phyloP scores from a whole-genome alignment of 2,113 vertebrate species.

The Sinocyclocheilus anophthalmus region DNA sequence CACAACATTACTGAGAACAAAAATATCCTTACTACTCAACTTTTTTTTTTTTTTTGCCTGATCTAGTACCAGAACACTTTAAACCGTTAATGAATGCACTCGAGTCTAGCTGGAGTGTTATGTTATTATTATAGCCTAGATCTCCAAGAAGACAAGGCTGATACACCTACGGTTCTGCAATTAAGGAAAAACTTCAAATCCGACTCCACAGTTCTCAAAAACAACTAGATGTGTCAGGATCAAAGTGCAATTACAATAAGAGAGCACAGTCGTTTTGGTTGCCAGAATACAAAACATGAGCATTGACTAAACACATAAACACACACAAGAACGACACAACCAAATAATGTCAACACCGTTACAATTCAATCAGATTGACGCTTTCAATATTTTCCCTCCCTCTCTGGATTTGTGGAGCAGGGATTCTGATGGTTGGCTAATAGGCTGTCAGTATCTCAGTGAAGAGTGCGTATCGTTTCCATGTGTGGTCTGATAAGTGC shows the following conservation, averaged over 20 bases:
- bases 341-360: neutral
- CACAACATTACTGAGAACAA: neutral
- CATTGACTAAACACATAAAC: neutral
- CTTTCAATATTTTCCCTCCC: slow-evolving; percentile 28
- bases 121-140: slow-evolving; percentile 14
- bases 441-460: slow-evolving; percentile 37
- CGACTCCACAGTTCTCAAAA: neutral
- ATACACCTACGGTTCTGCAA: slow-evolving; percentile 14
- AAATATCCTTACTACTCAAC: neutral
- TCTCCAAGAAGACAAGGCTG: neutral
- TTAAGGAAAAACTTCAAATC: neutral
- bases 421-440: slow-evolving; percentile 34
- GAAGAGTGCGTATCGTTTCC: slow-evolving; percentile 20
- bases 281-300: neutral
- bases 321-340: neutral
- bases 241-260: slow-evolving; percentile 15
- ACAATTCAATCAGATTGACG: neutral
- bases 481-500: slow-evolving; percentile 34
- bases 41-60: neutral
- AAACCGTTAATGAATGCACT: slow-evolving; percentile 14
- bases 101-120: neutral
- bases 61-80: neutral
- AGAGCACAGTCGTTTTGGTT: neutral
- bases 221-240: neutral
- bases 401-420: neutral